A percentile compares a stretch with the other conserved stretches of the same genome.
Conservation (phyloP, 2,888 invertebrate genomes). For the Gari tellinella region DNA sequence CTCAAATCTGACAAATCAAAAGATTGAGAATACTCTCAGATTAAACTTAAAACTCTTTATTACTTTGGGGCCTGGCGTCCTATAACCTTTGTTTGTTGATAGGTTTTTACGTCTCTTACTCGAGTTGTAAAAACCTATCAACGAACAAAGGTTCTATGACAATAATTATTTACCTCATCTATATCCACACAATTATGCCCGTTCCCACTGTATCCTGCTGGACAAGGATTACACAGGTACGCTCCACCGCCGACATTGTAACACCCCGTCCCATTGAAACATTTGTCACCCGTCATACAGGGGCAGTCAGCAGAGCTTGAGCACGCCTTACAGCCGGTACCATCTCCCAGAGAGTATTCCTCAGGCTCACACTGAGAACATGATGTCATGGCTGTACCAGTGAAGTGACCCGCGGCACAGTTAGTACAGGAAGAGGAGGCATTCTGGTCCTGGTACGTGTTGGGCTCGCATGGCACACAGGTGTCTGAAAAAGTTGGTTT, state of each 20-base stretch:
- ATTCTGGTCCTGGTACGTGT: slow-evolving; percentile 72
- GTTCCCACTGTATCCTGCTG: slow-evolving; percentile 71
- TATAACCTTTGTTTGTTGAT: no score
- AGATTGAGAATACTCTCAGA: no score
- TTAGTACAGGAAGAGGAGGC: slow-evolving; percentile 66
- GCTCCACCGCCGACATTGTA: slow-evolving; percentile 63
- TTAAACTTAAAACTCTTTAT: no score
- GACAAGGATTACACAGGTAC: slow-evolving; percentile 71
- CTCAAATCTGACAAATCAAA: no score
- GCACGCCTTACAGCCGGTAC: slow-evolving; percentile 67
- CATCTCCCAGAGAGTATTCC: slow-evolving; percentile 67
- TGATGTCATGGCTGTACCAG: slow-evolving; percentile 68
- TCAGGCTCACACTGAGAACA: slow-evolving; percentile 70
- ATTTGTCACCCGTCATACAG: slow-evolving; percentile 66
- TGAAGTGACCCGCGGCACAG: slow-evolving; percentile 71
- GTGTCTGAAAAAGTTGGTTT: slow-evolving; percentile 59
- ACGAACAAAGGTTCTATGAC: no score
- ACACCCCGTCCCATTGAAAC: slow-evolving; percentile 66
- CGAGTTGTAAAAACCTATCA: no score
- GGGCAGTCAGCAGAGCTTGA: slow-evolving; percentile 65
- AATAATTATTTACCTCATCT: slow-evolving; percentile 70
- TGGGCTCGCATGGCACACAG: slow-evolving; percentile 71
- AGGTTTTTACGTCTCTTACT: no score
- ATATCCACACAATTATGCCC: slow-evolving; percentile 76
- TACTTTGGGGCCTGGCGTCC: no score